Conservation (phyloP, 2,797 vertebrate species). For the Enteromius thamalakanensis region DNA sequence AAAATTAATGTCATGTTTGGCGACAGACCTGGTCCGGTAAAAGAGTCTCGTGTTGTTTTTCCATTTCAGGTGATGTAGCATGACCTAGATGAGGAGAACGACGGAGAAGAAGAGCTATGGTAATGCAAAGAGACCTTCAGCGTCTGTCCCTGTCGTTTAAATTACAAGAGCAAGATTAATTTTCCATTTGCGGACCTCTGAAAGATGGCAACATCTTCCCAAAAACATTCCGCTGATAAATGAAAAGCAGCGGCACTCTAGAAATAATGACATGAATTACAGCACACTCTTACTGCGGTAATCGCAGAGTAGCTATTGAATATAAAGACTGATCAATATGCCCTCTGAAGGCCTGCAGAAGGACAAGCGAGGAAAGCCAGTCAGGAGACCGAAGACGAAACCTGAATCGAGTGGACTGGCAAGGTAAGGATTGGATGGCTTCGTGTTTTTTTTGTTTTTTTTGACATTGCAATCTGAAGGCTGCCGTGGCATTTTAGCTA, state of each 20-base stretch:
- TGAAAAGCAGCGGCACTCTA: slow-evolving; percentile 48
- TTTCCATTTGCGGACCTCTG: slow-evolving; percentile 57
- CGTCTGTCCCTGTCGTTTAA: slow-evolving; percentile 49
- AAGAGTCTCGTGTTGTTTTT: slow-evolving; percentile 23
- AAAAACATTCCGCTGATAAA: slow-evolving; percentile 58
- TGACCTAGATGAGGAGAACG: neutral
- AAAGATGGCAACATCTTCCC: slow-evolving; percentile 57
- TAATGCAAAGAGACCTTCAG: slow-evolving; percentile 45
- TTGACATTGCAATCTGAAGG: neutral
- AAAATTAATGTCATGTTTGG: slow-evolving; percentile 28
- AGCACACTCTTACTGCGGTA: slow-evolving; percentile 52
- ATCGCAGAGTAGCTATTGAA: slow-evolving; percentile 56
- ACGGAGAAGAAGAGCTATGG: slow-evolving; percentile 22
- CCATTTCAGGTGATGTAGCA: slow-evolving; percentile 11
- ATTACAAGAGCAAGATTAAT: slow-evolving; percentile 59
- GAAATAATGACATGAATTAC: slow-evolving; percentile 58
- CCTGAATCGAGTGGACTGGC: neutral
- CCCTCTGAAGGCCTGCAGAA: slow-evolving; percentile 36
- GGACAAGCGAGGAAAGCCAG: slow-evolving; percentile 21
- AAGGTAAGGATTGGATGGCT: neutral
- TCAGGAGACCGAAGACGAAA: slow-evolving; percentile 28
- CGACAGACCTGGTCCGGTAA: slow-evolving; percentile 3
- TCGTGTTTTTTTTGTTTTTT: neutral
- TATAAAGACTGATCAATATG: slow-evolving; percentile 59
- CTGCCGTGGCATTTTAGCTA: neutral